These are phyloP conservation scores for Drosophila flavopinicola DNA, from an alignment of 2,888 invertebrate species.

Conservation along the genomic window DNA sequence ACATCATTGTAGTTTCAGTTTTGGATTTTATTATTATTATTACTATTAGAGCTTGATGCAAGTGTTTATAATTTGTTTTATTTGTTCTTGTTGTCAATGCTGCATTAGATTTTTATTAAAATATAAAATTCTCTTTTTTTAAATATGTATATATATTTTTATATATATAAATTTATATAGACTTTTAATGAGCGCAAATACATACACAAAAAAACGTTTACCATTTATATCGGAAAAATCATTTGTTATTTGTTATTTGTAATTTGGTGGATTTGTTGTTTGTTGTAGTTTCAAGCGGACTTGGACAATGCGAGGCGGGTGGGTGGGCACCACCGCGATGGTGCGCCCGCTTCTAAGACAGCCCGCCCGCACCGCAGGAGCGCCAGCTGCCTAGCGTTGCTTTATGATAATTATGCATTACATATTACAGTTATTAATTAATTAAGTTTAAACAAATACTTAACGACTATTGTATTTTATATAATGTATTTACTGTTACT, in stretches of 20 bases:
- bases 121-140: conserved; percentile 64
- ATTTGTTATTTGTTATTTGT: conserved; percentile 52
- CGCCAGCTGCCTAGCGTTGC: conserved; percentile 48
- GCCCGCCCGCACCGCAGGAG: conserved; percentile 48
- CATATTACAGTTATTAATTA: conserved; percentile 70
- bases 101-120: conserved; percentile 63
- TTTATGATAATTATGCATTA: conserved; percentile 60
- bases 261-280: conserved; percentile 77
- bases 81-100: conserved; percentile 62
- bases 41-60: conserved; percentile 54
- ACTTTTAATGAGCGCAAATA: conserved; percentile 64
- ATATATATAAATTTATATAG: conserved; percentile 46
- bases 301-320: conserved; percentile 53
- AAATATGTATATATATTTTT: conserved; percentile 27
- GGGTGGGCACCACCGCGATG: too few relatives aligned
- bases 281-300: conserved; percentile 66
- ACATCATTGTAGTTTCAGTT: conserved; percentile 27
- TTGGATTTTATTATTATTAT: conserved; percentile 35
- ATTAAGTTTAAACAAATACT: conserved; percentile 79
- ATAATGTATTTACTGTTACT: conserved; percentile 52
- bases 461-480: conserved; percentile 70
- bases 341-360: conserved; percentile 30
- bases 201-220: conserved; percentile 58
- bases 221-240: conserved; percentile 53
- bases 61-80: conserved; percentile 39